Evolutionary conservation across 1,140 invertebrate species (phyloP), one percentile per base, ranked within the genome.

Genomic region (Vollenhovia emeryi): DNA sequence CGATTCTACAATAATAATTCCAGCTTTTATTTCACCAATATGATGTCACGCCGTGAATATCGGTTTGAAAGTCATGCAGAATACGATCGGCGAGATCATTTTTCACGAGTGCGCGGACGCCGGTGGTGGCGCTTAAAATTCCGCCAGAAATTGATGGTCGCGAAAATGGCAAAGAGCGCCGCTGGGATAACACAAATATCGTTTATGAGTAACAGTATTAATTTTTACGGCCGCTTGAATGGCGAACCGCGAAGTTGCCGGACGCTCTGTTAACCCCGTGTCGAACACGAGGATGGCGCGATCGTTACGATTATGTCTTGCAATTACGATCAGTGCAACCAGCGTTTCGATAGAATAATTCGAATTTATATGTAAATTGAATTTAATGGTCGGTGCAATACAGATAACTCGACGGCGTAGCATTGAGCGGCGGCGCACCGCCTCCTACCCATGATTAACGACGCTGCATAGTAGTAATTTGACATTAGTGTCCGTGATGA

Each of bases 291-390:
- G 75, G 50, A 79, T 21, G 27, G 73, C 55, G 68, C 43, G 74
- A 89, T 91, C 85, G 82, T 87, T 91, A 91, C 86, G 87, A 92
- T 91, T 91, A 87, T 88, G 84, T 91, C 78, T 75, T 69, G 64
- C 86, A 92, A 92, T 92, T 90, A 91, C 91, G 86, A 92, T 92
- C 84, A n/a, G 86, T 84, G 27, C 71, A 64, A 86, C 52, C 78
- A 83, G 87, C 86, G 84, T 64, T 89, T 90, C 87, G 84, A 92
- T 93, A 91, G 88, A 92, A 92, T 92, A 92, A 93, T 93, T 93
- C 87, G 88, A 92, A 93, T 93, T 93, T 93, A 92, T 92, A 92
- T 93, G 92, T 92, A 92, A 93, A 93, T 93, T 91, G 90, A 91
- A 93, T 93, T 92, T 93, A 92, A 93, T 91, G 87, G 87, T 74